Percentiles rank a stretch among this genome's conserved stretches.
These are phyloP conservation scores for Zosterops japonicus DNA, from an alignment of 2,113 vertebrate genomes.

Conservation along the genomic window DNA sequence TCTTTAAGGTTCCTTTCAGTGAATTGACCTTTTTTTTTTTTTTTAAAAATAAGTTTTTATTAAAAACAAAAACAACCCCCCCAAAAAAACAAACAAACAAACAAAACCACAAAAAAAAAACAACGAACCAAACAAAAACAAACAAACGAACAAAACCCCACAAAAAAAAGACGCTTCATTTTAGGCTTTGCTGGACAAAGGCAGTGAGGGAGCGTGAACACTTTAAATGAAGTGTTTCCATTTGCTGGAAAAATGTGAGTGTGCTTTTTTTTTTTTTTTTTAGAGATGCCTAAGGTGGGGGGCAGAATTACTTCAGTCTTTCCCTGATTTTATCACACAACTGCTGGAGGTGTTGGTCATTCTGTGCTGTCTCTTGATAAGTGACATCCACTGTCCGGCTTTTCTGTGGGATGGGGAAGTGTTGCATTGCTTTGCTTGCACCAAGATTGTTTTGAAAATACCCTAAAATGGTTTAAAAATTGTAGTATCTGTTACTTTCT, in stretches of 20 bases:
- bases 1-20: neutral
- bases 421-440: neutral
- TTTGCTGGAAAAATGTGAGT: neutral
- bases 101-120: neutral
- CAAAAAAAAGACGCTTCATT: neutral
- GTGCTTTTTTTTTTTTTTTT: neutral
- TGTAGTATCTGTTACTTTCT: neutral
- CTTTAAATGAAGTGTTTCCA: neutral
- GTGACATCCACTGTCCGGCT: neutral
- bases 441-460: neutral
- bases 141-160: neutral
- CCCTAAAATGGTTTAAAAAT: neutral
- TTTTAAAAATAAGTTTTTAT: neutral
- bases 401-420: neutral
- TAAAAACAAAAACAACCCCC: too few relatives aligned
- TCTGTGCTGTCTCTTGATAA: neutral
- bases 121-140: too few relatives aligned
- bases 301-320: neutral
- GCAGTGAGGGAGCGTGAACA: neutral
- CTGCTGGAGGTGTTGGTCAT: neutral
- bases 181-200: neutral
- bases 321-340: neutral
- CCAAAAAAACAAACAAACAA: neutral
- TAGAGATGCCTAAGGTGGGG: fast-evolving
- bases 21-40: neutral